Evolutionary conservation across 2,113 vertebrate species (phyloP).

Genomic region (Pteruthius melanotis): DNA sequence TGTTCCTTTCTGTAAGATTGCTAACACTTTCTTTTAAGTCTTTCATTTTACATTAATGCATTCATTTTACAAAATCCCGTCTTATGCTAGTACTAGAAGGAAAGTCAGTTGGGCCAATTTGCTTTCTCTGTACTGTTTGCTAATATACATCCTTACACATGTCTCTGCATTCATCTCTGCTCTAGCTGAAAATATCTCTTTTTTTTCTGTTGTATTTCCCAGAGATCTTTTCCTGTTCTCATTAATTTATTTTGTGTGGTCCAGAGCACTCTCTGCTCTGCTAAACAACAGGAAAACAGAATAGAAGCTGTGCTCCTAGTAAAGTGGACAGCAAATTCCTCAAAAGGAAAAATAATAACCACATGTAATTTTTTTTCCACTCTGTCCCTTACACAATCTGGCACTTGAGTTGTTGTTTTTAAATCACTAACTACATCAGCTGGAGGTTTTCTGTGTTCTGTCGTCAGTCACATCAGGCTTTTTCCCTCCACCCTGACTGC

Average conservation of each 20-base stretch:
- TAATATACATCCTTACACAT: not conserved
- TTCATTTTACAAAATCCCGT: slow-evolving; percentile 3
- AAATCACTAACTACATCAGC: not conserved
- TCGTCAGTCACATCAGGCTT: not conserved
- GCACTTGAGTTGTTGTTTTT: not conserved
- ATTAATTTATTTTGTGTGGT: slow-evolving; percentile 1
- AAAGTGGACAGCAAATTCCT: not conserved
- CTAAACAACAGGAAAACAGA: not conserved
- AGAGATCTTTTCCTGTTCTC: not conserved
- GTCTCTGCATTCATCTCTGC: not conserved
- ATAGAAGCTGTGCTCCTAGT: not conserved
- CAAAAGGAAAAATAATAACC: not conserved
- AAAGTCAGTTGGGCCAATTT: not conserved
- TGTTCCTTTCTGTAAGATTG: not conserved
- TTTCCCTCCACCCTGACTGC: not conserved
- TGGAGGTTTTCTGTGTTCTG: not conserved
- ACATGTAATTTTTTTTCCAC: not conserved
- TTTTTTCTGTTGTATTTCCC: not conserved
- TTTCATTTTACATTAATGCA: not conserved
- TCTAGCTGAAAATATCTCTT: not conserved
- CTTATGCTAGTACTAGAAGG: not conserved
- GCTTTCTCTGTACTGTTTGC: not conserved
- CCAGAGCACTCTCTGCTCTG: slow-evolving; percentile 1
- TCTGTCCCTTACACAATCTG: not conserved
- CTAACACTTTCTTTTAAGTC: not conserved